These are phyloP conservation scores for Dendrocopos noguchii DNA, from an alignment of 2,113 vertebrate species.

Conservation along the genomic window DNA sequence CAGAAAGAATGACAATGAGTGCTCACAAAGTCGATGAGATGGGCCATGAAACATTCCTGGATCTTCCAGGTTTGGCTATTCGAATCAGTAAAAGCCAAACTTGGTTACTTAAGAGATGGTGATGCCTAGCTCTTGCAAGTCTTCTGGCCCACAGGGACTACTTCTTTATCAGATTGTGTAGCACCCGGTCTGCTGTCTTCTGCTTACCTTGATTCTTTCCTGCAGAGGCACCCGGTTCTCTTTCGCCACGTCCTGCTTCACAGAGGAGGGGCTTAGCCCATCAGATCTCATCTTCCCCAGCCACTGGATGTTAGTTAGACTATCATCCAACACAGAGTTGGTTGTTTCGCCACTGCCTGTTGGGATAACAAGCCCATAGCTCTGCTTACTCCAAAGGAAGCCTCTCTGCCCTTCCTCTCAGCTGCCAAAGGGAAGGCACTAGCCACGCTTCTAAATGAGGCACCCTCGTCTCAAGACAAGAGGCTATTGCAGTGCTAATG, in stretches of 20 bases:
- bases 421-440: background rate
- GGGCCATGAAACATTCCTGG: background rate
- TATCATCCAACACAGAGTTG: conserved; percentile 79
- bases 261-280: conserved; percentile 67
- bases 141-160: background rate
- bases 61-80: background rate
- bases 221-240: conserved; percentile 75
- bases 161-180: background rate
- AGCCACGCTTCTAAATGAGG: background rate
- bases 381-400: background rate
- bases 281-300: conserved; percentile 85
- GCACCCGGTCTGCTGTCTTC: background rate
- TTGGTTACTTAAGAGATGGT: background rate
- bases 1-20: background rate
- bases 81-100: background rate
- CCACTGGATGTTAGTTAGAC: conserved; percentile 93
- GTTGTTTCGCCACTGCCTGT: conserved; percentile 76
- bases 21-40: background rate
- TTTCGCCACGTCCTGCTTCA: conserved; percentile 72
- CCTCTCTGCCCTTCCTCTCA: background rate
- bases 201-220: conserved; percentile 78
- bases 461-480: background rate
- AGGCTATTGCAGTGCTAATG: background rate
- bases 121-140: background rate
- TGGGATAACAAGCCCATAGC: conserved; percentile 28